phyloP scores from a whole-genome alignment of 2,888 invertebrate genomes.

The Cataglyphis livida region DNA sequence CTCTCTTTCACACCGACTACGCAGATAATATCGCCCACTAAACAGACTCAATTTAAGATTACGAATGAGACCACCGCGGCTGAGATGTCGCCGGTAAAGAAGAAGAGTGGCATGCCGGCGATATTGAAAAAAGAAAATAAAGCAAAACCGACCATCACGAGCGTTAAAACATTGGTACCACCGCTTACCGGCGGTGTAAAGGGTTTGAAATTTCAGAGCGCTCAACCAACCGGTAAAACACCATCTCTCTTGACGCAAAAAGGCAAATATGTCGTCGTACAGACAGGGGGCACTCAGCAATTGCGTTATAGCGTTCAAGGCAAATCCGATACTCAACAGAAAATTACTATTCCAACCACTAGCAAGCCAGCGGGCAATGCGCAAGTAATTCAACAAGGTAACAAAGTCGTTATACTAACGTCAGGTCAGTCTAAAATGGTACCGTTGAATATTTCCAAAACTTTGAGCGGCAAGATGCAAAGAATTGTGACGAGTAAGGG shows the following conservation, averaged over 20 bases:
- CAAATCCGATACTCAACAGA: conserved; percentile 77
- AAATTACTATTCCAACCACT: conserved; percentile 74
- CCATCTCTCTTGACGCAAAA: conserved; percentile 76
- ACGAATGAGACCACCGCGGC: conserved; percentile 54
- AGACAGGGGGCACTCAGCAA: conserved; percentile 81
- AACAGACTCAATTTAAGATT: conserved; percentile 66
- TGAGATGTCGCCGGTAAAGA: conserved; percentile 75
- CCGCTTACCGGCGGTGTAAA: conserved; percentile 81
- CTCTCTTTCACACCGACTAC: conserved; percentile 73
- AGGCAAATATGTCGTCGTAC: conserved; percentile 83
- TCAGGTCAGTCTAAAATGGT: conserved; percentile 81
- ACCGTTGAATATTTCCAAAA: conserved; percentile 83
- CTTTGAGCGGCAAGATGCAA: conserved; percentile 86
- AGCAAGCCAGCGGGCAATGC: conserved; percentile 78
- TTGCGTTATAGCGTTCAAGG: conserved; percentile 81
- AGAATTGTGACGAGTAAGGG: conserved; percentile 88
- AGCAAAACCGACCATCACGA: conserved; percentile 83
- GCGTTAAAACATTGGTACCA: conserved; percentile 82
- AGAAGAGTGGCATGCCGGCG: conserved; percentile 81
- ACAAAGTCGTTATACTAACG: conserved; percentile 84
- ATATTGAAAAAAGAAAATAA: conserved; percentile 83
- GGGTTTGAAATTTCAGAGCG: conserved; percentile 79
- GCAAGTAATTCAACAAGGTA: conserved; percentile 83
- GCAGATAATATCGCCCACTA: conserved; percentile 72
- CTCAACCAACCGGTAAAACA: conserved; percentile 71